Evolutionary conservation across 2,113 vertebrate species (phyloP).

Genomic region (Thinocorus orbignyianus): DNA sequence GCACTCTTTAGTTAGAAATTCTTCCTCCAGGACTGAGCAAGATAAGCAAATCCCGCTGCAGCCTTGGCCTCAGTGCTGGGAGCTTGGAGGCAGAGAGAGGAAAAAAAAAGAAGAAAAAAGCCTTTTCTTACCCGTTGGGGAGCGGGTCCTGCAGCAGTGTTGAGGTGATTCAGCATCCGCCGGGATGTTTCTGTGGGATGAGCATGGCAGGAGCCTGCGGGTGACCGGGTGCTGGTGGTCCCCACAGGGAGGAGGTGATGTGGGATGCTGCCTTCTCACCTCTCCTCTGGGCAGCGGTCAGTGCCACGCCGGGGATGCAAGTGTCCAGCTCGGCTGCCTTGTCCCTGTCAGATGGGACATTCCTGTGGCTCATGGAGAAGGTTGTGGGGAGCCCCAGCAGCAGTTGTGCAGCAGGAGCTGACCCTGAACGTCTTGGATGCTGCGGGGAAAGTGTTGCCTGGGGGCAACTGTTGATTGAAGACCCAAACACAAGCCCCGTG

Average conservation of each 20-base stretch:
- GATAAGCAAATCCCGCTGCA: not conserved
- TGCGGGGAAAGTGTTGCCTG: rapidly evolving
- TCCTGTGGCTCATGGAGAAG: not conserved
- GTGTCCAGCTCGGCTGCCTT: not conserved
- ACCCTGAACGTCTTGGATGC: rapidly evolving
- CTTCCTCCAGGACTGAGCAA: not conserved
- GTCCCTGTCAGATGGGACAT: not conserved
- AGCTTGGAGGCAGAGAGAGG: not conserved
- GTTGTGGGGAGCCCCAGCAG: not conserved
- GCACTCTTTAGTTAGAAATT: not conserved
- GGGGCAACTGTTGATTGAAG: not conserved
- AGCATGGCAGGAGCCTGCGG: not conserved
- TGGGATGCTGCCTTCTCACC: not conserved
- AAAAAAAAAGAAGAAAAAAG: not conserved
- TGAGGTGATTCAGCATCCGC: not conserved
- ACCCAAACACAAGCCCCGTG: not conserved
- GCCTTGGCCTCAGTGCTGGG: not conserved
- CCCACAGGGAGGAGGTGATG: rapidly evolving
- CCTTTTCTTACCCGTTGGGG: not conserved
- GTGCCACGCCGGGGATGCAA: not conserved
- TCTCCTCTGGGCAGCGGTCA: not conserved
- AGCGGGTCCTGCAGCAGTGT: not conserved
- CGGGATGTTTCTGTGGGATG: not conserved
- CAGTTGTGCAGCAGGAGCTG: not conserved
- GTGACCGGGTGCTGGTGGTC: not conserved